Evolutionary conservation across 2,888 invertebrate species (phyloP).

Genomic region (Silvanus unidentatus): DNA sequence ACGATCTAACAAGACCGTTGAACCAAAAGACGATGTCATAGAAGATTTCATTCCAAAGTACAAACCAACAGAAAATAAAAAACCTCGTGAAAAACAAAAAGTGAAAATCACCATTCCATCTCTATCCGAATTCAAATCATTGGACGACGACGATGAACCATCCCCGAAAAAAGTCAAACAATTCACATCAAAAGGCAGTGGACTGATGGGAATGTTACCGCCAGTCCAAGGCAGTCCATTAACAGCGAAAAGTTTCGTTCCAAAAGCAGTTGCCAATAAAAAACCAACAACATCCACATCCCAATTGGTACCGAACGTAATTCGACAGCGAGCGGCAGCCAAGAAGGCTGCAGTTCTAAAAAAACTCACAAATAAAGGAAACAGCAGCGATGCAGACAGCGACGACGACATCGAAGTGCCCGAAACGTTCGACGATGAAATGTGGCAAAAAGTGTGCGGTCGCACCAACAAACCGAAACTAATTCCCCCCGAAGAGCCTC

Average conservation of each 20-base stretch:
- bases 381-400: constrained; percentile 30
- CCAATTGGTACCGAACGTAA: constrained; percentile 20
- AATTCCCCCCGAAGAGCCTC: constrained; percentile 42
- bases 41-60: constrained; percentile 38
- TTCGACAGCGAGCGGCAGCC: constrained; percentile 20
- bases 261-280: constrained; percentile 24
- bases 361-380: constrained; percentile 8
- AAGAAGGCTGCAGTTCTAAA: constrained; percentile 15
- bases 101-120: constrained; percentile 35
- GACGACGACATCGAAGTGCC: constrained; percentile 40
- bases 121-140: constrained; percentile 29
- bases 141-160: constrained; percentile 25
- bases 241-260: constrained; percentile 31
- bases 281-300: constrained; percentile 13
- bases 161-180: constrained; percentile 25
- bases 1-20: constrained; percentile 5
- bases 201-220: constrained; percentile 32
- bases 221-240: constrained; percentile 30
- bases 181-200: constrained; percentile 25
- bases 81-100: constrained; percentile 26
- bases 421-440: constrained; percentile 43
- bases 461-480: constrained; percentile 41
- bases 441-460: constrained; percentile 49
- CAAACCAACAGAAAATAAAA: constrained; percentile 17
- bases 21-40: constrained; percentile 27